These are phyloP conservation scores for Melipona quadrifasciata DNA, from an alignment of 1,140 invertebrate species.

Conservation along the genomic window DNA sequence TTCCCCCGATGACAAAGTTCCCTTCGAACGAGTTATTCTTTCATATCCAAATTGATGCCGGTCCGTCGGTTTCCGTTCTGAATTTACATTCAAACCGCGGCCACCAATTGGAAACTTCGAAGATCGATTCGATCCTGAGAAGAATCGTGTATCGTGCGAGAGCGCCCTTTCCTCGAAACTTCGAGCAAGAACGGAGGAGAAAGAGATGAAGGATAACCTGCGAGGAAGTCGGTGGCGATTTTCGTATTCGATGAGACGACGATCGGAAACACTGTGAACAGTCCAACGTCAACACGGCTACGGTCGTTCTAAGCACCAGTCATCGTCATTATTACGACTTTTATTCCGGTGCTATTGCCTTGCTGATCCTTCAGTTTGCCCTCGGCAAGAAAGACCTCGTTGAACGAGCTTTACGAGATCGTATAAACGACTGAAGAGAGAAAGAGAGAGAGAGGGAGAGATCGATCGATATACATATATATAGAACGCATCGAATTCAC, in stretches of 20 bases:
- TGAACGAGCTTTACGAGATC: constrained; percentile 50
- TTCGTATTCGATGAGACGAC: not conserved
- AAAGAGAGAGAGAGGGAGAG: not conserved
- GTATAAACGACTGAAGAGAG: constrained; percentile 28
- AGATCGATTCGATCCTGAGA: constrained; percentile 27
- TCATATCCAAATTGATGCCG: constrained; percentile 44
- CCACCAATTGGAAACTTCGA: constrained; percentile 5
- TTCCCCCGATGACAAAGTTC: constrained; percentile 16
- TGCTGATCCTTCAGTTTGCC: not conserved
- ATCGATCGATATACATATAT: not conserved
- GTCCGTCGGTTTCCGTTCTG: constrained; percentile 29
- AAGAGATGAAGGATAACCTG: no score
- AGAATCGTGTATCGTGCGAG: constrained; percentile 5
- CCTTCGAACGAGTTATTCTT: constrained; percentile 54
- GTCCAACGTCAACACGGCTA: not conserved
- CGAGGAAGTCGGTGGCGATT: not conserved
- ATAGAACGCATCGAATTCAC: constrained; percentile 39
- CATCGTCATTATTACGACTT: not conserved
- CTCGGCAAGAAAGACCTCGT: constrained; percentile 8
- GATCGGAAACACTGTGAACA: no score
- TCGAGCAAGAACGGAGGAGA: not conserved
- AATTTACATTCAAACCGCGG: constrained; percentile 54
- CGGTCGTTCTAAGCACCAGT: not conserved
- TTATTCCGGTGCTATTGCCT: constrained; percentile 8
- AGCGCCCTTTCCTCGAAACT: not conserved